Evolutionary conservation across 1,140 invertebrate genomes (phyloP).

Genomic region (Apocrypta bakeri): DNA sequence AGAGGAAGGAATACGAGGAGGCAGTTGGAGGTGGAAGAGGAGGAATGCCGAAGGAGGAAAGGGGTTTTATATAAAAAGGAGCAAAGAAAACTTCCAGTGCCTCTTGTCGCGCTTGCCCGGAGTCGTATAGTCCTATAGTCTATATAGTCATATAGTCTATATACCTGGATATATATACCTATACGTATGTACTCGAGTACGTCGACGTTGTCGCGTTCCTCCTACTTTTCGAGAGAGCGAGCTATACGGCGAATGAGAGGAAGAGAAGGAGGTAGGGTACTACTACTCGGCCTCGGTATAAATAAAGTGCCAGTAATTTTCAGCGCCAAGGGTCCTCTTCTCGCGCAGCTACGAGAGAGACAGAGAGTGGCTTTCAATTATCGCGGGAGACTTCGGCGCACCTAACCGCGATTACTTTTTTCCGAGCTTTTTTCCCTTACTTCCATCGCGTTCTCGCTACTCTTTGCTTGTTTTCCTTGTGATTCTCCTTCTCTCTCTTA

Average conservation of each 20-base stretch:
- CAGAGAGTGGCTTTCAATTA: constrained; percentile 51
- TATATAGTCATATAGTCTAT: background rate
- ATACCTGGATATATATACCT: constrained; percentile 18
- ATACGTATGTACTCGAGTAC: background rate
- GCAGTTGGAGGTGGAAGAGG: constrained; percentile 13
- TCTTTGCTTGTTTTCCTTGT: constrained; percentile 29
- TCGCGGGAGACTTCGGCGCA: constrained; percentile 43
- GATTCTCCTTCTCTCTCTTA: background rate
- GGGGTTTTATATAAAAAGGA: constrained; percentile 42
- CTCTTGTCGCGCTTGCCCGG: constrained; percentile 23
- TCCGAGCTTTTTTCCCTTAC: too few relatives aligned
- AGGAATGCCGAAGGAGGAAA: constrained; percentile 14
- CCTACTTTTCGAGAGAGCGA: constrained; percentile 23
- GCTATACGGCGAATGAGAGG: constrained; percentile 11
- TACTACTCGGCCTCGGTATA: constrained; percentile 46
- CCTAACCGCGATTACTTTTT: constrained; percentile 45
- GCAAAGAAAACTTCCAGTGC: constrained; percentile 18
- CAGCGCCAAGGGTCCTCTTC: constrained; percentile 54
- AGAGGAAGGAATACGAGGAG: constrained; percentile 12
- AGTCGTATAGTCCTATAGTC: background rate
- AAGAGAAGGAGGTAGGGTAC: background rate
- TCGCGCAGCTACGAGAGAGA: constrained; percentile 33
- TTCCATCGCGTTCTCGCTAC: constrained; percentile 16
- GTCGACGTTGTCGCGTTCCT: constrained; percentile 16
- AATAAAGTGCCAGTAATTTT: constrained; percentile 51